A percentile compares a stretch with the other conserved stretches of the same genome.
Conservation (phyloP, 2,797 vertebrate species). For the Linurgus olivaceus region DNA sequence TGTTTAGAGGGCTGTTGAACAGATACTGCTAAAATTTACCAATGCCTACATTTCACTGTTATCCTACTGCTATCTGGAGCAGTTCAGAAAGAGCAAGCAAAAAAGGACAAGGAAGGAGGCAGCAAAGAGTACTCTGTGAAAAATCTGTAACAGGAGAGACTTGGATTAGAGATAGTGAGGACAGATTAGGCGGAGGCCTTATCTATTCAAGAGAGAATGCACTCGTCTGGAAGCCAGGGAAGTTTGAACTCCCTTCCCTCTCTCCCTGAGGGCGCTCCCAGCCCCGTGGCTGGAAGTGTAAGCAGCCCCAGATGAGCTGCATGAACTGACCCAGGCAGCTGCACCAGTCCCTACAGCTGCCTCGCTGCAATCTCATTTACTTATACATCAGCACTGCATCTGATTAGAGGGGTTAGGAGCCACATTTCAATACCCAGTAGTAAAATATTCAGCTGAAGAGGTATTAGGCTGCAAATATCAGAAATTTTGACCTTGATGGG, state of each 20-base stretch:
- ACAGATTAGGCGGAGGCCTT: not conserved
- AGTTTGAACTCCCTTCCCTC: not conserved
- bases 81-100: not conserved
- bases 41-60: not conserved
- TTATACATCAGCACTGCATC: not conserved
- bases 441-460: not conserved
- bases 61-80: not conserved
- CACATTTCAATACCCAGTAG: not conserved
- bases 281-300: accelerated
- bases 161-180: not conserved
- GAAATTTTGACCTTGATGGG: not conserved
- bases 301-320: not conserved
- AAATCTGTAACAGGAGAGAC: not conserved
- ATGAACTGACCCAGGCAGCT: accelerated
- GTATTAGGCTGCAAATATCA: not conserved
- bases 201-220: not conserved
- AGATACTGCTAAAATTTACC: not conserved
- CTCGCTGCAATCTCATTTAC: not conserved
- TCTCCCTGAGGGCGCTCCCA: not conserved
- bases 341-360: not conserved
- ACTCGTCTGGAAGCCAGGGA: not conserved
- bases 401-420: not conserved
- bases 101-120: not conserved
- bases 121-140: not conserved
- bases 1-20: not conserved